Evolutionary conservation across 2,888 invertebrate species (phyloP).

Genomic region (Dryobotodes eremita): DNA sequence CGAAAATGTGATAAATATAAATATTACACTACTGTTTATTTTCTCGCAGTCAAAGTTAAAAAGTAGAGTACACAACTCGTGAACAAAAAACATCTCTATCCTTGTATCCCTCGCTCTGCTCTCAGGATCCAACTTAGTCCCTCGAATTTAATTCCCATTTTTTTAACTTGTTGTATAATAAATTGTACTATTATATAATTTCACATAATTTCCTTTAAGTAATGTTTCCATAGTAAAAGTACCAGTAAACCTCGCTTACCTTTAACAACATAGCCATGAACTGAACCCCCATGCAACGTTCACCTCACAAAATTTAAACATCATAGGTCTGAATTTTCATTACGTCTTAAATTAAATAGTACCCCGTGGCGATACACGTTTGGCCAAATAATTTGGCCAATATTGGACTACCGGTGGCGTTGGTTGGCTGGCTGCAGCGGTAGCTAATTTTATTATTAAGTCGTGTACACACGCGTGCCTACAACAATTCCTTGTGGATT

Average conservation of each 20-base stretch:
- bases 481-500: slow-evolving; percentile 78
- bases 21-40: no score
- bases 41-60: no score
- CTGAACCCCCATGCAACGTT: slow-evolving; percentile 9
- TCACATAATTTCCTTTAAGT: no score
- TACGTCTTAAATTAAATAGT: slow-evolving; percentile 57
- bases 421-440: slow-evolving; percentile 37
- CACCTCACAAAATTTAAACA: slow-evolving; percentile 33
- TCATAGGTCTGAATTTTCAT: slow-evolving; percentile 39
- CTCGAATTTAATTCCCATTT: no score
- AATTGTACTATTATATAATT: no score
- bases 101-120: no score
- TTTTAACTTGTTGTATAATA: no score
- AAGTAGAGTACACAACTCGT: no score
- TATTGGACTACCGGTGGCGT: slow-evolving; percentile 49
- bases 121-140: no score
- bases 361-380: slow-evolving; percentile 52
- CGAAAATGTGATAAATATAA: no score
- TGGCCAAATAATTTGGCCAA: slow-evolving; percentile 63
- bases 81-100: no score
- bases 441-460: slow-evolving; percentile 84
- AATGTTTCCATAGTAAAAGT: neutral
- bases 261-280: neutral
- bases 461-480: slow-evolving; percentile 75
- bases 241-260: slow-evolving; percentile 7